phyloP scores from a whole-genome alignment of 2,113 vertebrate genomes.

The Empidonax alnorum region DNA sequence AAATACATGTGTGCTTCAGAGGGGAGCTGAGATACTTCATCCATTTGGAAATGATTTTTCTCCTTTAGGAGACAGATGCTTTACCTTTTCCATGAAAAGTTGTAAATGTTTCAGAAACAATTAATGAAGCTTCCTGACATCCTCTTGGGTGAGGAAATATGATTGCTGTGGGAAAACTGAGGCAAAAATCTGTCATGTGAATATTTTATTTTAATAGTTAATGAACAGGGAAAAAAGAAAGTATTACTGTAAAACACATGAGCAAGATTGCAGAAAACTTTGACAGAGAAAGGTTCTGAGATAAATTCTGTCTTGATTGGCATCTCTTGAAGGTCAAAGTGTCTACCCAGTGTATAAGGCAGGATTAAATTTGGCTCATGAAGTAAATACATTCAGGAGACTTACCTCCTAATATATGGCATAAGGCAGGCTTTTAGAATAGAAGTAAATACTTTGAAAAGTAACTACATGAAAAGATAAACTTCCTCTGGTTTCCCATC shows the following conservation, averaged over 20 bases:
- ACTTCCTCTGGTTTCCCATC: background rate
- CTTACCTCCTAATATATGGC: background rate
- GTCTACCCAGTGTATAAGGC: background rate
- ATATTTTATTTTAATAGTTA: constrained; percentile 70
- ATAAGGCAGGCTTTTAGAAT: background rate
- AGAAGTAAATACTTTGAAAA: background rate
- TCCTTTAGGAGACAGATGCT: constrained; percentile 57
- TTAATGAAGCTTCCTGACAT: constrained; percentile 65
- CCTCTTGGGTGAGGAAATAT: constrained; percentile 63
- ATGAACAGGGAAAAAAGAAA: constrained; percentile 49
- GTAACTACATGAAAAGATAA: background rate
- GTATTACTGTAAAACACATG: constrained; percentile 44
- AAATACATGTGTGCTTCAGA: constrained; percentile 13
- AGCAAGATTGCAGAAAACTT: constrained; percentile 40
- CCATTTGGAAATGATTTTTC: constrained; percentile 56
- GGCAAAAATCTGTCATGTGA: constrained; percentile 66
- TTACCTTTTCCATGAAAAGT: constrained; percentile 63
- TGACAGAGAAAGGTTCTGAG: background rate
- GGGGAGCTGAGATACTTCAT: constrained; percentile 18
- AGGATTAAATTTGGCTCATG: constrained; percentile 2
- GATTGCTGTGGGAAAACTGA: constrained; percentile 67
- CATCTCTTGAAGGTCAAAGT: constrained; percentile 33
- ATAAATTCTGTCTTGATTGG: background rate
- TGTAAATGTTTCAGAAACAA: constrained; percentile 72
- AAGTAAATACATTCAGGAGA: constrained; percentile 6